Evolutionary conservation across 2,113 vertebrate genomes (phyloP), one percentile per base, ranked within the genome.

Genomic region (Phaethon lepturus): DNA sequence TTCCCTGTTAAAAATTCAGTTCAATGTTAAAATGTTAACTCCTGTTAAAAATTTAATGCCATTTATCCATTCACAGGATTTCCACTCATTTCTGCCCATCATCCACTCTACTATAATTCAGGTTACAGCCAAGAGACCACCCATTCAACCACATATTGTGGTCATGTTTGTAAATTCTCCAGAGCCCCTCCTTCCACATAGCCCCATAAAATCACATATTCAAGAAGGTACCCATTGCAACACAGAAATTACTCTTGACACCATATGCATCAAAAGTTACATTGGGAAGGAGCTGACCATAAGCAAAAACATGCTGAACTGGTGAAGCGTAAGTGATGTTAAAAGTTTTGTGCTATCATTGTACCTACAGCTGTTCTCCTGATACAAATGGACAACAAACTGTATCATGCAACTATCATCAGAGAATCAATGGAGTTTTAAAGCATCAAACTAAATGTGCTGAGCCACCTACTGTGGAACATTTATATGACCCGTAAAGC

Each of bases 61-160:
- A 14, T 24, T 44, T 19, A 76, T 24, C 74, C 45, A 38, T 53
- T 16, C 64, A n/a, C 44, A 68, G 63, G 24, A 59, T 18, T 64
- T 33, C 17, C 40, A 73, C 26, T 20, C 26, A 14, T 50, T 74
- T 52, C 42, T 91, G 75, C 62, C 62, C 75, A 62, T 60, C 26
- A 18, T 3, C 26, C 17, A 7, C 11, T 22, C 42, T 25, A 22
- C 20, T 42, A 8, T 6, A 24, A 59, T 12, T 66, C 35, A 38
- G 29, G 31, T 11, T 40, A 62, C 42, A 91, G 71, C 50, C 50
- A 66, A 59, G 47, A 62, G 17, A 50, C 50, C 38, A 24, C 20
- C 35, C 45, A 35, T 7, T 35, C 18, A 69, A 38, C 12, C n/a
- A 23, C 5, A 16, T 0, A 12, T 0, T 26, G 17, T 8, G 24